phyloP scores from a whole-genome alignment of 1,140 invertebrate genomes.

The Drosophila chauvacae region DNA sequence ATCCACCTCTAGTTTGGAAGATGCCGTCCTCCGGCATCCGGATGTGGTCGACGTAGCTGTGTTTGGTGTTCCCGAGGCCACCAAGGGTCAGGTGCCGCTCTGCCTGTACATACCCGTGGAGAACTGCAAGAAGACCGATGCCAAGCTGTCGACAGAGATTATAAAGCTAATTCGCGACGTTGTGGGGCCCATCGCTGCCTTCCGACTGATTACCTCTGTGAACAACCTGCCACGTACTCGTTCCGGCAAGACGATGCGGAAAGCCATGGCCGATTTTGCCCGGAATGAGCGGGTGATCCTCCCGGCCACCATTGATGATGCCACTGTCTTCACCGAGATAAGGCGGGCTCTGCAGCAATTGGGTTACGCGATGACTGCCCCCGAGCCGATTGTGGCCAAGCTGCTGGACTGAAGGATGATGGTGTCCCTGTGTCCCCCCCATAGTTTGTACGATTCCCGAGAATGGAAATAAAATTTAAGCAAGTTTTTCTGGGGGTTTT shows the following conservation, averaged over 20 bases:
- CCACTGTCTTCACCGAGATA: conserved; percentile 90
- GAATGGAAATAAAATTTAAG: conserved; percentile 43
- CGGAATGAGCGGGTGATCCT: conserved; percentile 91
- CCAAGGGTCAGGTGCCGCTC: conserved; percentile 95
- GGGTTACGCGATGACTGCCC: conserved; percentile 90
- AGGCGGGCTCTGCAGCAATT: conserved; percentile 89
- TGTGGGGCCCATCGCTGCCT: conserved; percentile 95
- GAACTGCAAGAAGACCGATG: conserved; percentile 85
- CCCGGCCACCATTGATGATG: conserved; percentile 95
- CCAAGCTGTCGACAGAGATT: conserved; percentile 88
- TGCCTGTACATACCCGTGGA: conserved; percentile 92
- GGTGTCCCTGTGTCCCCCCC: not conserved
- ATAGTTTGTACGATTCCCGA: conserved; percentile 29
- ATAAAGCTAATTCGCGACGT: conserved; percentile 90
- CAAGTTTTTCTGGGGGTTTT: conserved; percentile 22
- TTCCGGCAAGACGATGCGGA: conserved; percentile 93
- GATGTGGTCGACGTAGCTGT: conserved; percentile 94
- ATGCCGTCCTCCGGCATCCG: conserved; percentile 93
- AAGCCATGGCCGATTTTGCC: conserved; percentile 93
- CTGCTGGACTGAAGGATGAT: conserved; percentile 55
- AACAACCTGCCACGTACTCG: conserved; percentile 91
- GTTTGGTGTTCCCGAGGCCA: conserved; percentile 93
- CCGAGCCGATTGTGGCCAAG: conserved; percentile 86
- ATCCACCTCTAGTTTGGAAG: conserved; percentile 94
- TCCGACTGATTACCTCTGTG: conserved; percentile 91